A percentile compares a stretch with the other conserved stretches of the same genome.
Evolutionary conservation across 2,797 vertebrate genomes (phyloP).

Genomic region (Ceryle rudis): DNA sequence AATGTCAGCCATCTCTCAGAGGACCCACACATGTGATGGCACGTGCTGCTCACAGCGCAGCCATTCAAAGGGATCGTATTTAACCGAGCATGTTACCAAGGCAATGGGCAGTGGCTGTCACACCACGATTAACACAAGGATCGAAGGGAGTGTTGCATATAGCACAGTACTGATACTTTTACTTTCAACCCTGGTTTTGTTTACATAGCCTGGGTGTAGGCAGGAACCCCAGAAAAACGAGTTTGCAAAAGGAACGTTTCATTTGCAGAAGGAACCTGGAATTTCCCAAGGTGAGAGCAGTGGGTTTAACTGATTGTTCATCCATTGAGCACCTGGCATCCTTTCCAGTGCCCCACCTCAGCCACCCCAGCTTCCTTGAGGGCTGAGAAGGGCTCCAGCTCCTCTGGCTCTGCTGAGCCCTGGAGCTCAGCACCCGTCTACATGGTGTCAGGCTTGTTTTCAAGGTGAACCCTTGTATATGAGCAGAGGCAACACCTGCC

Average conservation of each 20-base stretch:
- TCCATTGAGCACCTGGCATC: neutral
- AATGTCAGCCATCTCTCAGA: neutral
- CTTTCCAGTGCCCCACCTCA: neutral
- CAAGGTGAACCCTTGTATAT: neutral
- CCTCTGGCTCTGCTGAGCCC: neutral
- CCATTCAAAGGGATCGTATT: neutral
- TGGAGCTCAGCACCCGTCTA: neutral
- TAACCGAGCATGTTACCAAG: neutral
- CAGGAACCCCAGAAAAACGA: slow-evolving; percentile 46
- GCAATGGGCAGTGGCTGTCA: neutral
- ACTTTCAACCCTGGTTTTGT: neutral
- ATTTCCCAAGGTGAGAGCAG: slow-evolving; percentile 34
- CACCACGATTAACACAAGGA: neutral
- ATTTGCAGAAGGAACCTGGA: slow-evolving; percentile 11
- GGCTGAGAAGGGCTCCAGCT: neutral
- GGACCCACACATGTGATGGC: neutral
- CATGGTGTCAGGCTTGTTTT: neutral
- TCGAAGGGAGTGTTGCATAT: neutral
- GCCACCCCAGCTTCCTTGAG: neutral
- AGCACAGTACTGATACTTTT: neutral
- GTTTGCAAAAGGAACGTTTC: slow-evolving; percentile 5
- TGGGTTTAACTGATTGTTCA: neutral
- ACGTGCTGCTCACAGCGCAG: neutral
- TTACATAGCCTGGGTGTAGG: neutral
- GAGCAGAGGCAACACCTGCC: neutral